These are phyloP conservation scores for Lophius americanus DNA, from an alignment of 2,797 vertebrate genomes.

Conservation along the genomic window DNA sequence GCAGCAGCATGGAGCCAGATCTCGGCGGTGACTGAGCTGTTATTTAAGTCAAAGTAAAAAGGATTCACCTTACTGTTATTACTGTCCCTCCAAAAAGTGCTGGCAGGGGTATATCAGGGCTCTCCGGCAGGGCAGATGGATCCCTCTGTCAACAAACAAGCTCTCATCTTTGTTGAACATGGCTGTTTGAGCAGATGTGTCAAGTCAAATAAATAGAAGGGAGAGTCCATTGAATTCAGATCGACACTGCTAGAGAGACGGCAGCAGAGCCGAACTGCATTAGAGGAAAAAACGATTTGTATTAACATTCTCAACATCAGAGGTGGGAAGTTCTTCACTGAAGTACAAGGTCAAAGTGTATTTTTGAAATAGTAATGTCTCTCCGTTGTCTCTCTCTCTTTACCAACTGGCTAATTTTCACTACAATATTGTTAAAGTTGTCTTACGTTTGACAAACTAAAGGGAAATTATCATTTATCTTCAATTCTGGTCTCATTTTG, in stretches of 20 bases:
- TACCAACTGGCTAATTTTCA: background rate
- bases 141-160: slow-evolving; percentile 62
- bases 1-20: slow-evolving; percentile 42
- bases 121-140: slow-evolving; percentile 37
- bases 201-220: slow-evolving; percentile 68
- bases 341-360: background rate
- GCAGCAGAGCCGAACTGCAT: slow-evolving; percentile 16
- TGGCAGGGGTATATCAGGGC: slow-evolving; percentile 39
- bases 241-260: slow-evolving; percentile 18
- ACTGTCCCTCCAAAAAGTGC: slow-evolving; percentile 44
- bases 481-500: too few relatives aligned
- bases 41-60: slow-evolving; percentile 48
- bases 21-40: slow-evolving; percentile 35
- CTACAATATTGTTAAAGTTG: too few relatives aligned
- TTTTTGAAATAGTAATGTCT: background rate
- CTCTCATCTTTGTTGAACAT: slow-evolving; percentile 50
- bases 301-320: background rate
- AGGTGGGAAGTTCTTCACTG: background rate
- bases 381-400: background rate
- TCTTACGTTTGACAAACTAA: too few relatives aligned
- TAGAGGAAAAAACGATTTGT: slow-evolving; percentile 16
- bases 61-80: slow-evolving; percentile 68
- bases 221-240: slow-evolving; percentile 64
- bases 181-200: slow-evolving; percentile 70
- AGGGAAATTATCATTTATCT: too few relatives aligned